Evolutionary conservation across 53 echinoderm and acorn worm genomes (phyloP), one percentile per base, ranked within the genome.

Genomic region (Luidia sarsii): DNA sequence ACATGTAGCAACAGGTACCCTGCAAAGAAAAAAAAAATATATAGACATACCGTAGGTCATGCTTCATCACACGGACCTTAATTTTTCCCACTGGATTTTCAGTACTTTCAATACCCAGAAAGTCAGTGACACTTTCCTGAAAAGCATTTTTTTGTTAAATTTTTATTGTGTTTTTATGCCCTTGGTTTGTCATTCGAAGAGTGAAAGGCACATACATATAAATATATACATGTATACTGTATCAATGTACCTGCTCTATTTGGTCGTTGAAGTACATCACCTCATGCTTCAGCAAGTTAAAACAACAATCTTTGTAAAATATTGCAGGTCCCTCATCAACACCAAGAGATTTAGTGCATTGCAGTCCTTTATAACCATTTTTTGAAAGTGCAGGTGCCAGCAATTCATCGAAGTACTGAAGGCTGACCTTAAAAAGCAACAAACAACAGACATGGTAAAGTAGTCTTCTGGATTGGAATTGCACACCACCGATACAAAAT

Each of bases 291-390:
- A 72, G 20, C 19, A 87, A 55, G 39, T 80, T n/a, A 63, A 90
- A 93, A 33, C 87, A 53, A 8, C 67, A 61, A 20, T 45, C 70
- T 63, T 72, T 75, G 84, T 90, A 90, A 48, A 93, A 93, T 14
- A 87, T 87, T 11, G 93, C 93, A 0, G 39, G 19, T 9, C 82
- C 82, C 38, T 89, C 89, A 22, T 55, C 71, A 14, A 86, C 68
- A 11, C 88, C 92, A 20, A 75, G 41, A 0, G 75, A 79, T 57
- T 92, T 89, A 15, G 72, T 64, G 24, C 63, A 51, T 33, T 79
- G 83, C 4, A 64, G 21, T 2, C 93, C 93, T 54, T 59, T 5
- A 60, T 62, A 92, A 10, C 93, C 90, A 25, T 75, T 35, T 14
- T 57, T 35, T 1, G 57, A 9, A 54, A 92, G 20, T 22, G 71